Base-by-base conservation (phyloP, 2,888 invertebrate genomes). In the Nowickia ferox region DNA sequence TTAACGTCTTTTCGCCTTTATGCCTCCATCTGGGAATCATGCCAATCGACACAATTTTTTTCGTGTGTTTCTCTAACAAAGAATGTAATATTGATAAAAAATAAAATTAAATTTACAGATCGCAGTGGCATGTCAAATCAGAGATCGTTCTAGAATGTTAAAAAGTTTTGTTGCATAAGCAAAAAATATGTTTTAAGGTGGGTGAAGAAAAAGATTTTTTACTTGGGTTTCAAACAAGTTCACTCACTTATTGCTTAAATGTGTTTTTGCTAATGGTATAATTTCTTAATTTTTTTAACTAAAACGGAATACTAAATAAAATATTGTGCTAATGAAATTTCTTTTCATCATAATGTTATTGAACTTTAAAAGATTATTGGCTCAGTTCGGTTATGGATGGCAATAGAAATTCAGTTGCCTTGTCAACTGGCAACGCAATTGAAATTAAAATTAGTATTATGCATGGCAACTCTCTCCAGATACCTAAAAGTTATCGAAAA, bases 21-120 rank as follows among this genome's bases (percentile, higher is more conserved):
- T 9, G 13, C 15, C 57, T 72, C 30, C n/a, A n/a, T 44, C 79
- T 84, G 84, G 75, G 76, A 80, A 80, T 71, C 11, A 53, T 53
- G 75, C 55, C 84, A 84, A 84, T 71, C 76, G 76, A 76, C 71
- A 80, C 80, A 80, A 75, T 79, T 79, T 79, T 71, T 11, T 11
- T 48, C 9, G 22, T 55, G 30, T 55, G 53, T 65, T 76, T 59
- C 46, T 68, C 65, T 11, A 68, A 57, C 68, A 66, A 40, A 40
- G 2, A 76, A 17, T 57, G 46, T 1, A 68, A 48, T 59, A 68
- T 57, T 68, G 59, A 77, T 57, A 68, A 17, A n/a, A 3, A 55
- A 46, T 10, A 38, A 15, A 57, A 17, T n/a, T n/a, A n/a, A n/a
- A n/a, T n/a, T n/a, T 65, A 11, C n/a, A 53, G 22, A 76, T 59